A percentile compares a stretch with the other conserved stretches of the same genome.
Evolutionary conservation across 2,888 invertebrate species (phyloP).

Genomic region (Melanostoma mellinum): DNA sequence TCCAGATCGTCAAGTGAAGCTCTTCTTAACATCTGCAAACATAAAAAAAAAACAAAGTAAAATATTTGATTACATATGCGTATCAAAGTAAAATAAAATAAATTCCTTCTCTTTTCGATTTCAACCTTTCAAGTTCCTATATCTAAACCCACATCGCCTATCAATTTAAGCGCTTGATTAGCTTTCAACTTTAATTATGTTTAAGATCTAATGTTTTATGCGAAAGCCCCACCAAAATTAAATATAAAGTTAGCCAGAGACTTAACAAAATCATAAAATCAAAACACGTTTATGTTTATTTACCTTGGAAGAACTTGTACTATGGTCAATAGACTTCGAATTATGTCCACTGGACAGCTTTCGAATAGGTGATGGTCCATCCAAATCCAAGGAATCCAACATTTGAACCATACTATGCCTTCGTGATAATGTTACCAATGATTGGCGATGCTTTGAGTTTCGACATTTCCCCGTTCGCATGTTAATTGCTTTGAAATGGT

Average conservation of each 20-base stretch:
- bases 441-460: constrained; percentile 92
- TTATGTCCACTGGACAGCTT: constrained; percentile 80
- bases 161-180: too few relatives aligned
- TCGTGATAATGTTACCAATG: constrained; percentile 91
- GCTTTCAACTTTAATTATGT: too few relatives aligned
- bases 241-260: too few relatives aligned
- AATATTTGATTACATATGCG: too few relatives aligned
- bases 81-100: constrained; percentile 74
- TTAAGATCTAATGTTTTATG: too few relatives aligned
- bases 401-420: constrained; percentile 91
- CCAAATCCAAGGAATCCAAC: constrained; percentile 87
- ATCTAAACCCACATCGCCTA: too few relatives aligned
- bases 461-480: constrained; percentile 87
- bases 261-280: too few relatives aligned
- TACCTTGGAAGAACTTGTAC: constrained; percentile 80
- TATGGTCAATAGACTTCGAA: constrained; percentile 79
- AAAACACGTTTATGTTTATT: too few relatives aligned
- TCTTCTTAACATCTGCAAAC: constrained; percentile 85
- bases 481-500: constrained; percentile 94
- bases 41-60: too few relatives aligned
- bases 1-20: constrained; percentile 92
- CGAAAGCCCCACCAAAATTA: too few relatives aligned
- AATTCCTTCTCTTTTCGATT: not conserved
- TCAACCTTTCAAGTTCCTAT: not conserved
- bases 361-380: constrained; percentile 88